Conservation (phyloP, 2,797 vertebrate genomes). For the Emys orbicularis region DNA sequence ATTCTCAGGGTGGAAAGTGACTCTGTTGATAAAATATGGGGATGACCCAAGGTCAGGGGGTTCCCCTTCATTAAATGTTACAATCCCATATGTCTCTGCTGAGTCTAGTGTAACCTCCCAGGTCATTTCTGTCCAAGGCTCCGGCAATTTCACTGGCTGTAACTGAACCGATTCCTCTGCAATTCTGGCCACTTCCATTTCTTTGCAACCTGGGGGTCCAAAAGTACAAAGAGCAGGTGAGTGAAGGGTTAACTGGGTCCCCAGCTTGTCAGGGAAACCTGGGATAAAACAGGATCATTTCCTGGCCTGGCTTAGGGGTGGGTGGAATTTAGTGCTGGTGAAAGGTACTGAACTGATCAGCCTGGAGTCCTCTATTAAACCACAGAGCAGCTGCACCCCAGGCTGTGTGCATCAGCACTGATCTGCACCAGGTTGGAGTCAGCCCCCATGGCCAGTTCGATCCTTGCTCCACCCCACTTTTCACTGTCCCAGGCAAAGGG, state of each 20-base stretch:
- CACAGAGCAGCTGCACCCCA: too few relatives aligned
- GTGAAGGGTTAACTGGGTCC: not conserved
- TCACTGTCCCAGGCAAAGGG: accelerated
- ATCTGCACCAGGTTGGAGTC: not conserved
- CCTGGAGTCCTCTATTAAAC: not conserved
- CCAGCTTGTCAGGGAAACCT: accelerated
- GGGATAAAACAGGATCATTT: not conserved
- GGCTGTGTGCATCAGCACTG: not conserved
- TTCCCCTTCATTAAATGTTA: accelerated
- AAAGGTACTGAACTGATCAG: not conserved
- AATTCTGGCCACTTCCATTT: accelerated
- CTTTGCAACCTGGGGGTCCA: accelerated
- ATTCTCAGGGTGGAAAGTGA: accelerated
- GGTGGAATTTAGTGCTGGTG: not conserved
- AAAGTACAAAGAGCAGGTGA: not conserved
- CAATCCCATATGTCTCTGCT: accelerated
- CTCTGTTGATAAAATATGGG: not conserved
- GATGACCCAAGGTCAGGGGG: accelerated
- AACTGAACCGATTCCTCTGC: accelerated
- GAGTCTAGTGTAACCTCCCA: accelerated
- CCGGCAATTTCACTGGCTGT: accelerated
- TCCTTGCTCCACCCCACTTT: not conserved
- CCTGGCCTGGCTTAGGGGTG: not conserved
- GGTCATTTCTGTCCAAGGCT: accelerated
- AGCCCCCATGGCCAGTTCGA: not conserved